Base-by-base conservation (phyloP, 2,113 vertebrate genomes). In the Perca schrenkii region DNA sequence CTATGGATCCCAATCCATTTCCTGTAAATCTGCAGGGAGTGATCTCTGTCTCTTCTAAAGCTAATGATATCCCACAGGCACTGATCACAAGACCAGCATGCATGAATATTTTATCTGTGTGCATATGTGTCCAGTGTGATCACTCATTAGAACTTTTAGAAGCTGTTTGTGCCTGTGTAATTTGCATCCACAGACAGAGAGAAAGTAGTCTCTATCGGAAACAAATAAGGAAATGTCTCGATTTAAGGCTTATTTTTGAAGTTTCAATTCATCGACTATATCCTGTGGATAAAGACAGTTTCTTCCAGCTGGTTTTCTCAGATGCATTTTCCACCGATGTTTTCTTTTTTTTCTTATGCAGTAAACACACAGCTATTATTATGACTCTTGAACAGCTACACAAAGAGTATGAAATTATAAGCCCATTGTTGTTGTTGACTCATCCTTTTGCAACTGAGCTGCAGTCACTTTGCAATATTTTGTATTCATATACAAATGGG, bases 21-120 rank as follows among this genome's bases (percentile, higher is more conserved):
- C 75, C 63, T 66, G 69, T 74, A 54, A 68, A 82, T 87, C 74
- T 78, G 53, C 62, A 49, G 60, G 69, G 83, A 91, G 80, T 22
- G 77, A 89, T 81, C 66, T 40, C 68, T 68, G 73, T 80, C 69
- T 88, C 67, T 58, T 81, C 80, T 85, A 86, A 87, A 82, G 85
- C 85, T 93, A 93, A 94, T 92, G 89, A 93, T 76, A 85, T 92
- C 92, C 91, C 89, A 75, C 74, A 84, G 93, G 94, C 86, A 83
- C 70, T 25, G 68, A 90, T 90, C 84, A 86, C 79, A 89, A 85
- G 86, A 91, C 88, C 88, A 80, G 60, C 36, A 31, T 14, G 84
- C 89, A 93, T 94, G 69, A 94, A 94, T 93, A 91, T 94, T 93
- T 93, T 62, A 93, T 91, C 60, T 67, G 36, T 80, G 83, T 79